A percentile compares a stretch with the other conserved stretches of the same genome.
These are phyloP conservation scores for Ceratosolen fusciceps DNA, from an alignment of 1,140 invertebrate species.

Conservation along the genomic window DNA sequence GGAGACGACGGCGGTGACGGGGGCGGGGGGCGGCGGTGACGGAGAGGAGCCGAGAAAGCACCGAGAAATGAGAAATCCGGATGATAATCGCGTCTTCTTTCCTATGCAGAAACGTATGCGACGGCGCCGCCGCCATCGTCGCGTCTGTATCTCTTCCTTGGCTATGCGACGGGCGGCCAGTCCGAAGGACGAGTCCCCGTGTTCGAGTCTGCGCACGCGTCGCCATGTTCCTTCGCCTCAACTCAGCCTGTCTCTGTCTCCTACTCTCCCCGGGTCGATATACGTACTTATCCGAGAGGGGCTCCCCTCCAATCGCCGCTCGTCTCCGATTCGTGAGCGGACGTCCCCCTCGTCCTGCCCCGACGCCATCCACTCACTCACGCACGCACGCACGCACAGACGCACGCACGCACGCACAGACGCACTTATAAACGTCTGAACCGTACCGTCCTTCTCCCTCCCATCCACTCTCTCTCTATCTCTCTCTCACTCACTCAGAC, in stretches of 20 bases:
- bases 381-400: not conserved
- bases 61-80: constrained; percentile 26
- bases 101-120: constrained; percentile 27
- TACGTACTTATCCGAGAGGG: constrained; percentile 29
- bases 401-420: no score
- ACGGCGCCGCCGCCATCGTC: constrained; percentile 31
- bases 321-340: constrained; percentile 42
- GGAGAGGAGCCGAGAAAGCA: not conserved
- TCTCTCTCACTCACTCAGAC: constrained; percentile 21
- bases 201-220: constrained; percentile 40
- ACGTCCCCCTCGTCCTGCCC: constrained; percentile 31
- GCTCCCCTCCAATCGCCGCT: constrained; percentile 50
- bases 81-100: constrained; percentile 5
- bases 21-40: not conserved
- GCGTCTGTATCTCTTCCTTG: constrained; percentile 22
- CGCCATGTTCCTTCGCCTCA: constrained; percentile 47
- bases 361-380: not conserved
- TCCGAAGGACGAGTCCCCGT: constrained; percentile 39
- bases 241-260: not conserved
- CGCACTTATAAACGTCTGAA: not conserved
- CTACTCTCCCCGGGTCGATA: constrained; percentile 43
- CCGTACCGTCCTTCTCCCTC: not conserved
- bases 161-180: constrained; percentile 8
- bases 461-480: constrained; percentile 2
- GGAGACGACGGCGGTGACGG: not conserved